Evolutionary conservation across 2,888 invertebrate species (phyloP).

Genomic region (Trachelus troglodyta): DNA sequence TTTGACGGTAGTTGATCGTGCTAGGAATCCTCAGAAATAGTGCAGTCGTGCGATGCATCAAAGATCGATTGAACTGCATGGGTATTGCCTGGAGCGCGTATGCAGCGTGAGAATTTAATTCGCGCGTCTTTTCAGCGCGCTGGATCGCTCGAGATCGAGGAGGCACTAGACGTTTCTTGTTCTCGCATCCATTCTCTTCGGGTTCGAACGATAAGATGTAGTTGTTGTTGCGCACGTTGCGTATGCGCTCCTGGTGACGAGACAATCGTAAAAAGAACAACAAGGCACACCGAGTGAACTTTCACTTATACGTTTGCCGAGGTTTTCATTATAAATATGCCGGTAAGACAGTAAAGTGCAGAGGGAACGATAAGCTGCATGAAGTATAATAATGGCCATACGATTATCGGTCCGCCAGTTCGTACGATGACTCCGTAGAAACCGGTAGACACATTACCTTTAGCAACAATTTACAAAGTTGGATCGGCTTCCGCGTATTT

Average conservation of each 20-base stretch:
- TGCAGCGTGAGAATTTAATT: constrained; percentile 48
- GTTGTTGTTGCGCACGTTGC: background rate
- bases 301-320: constrained; percentile 32
- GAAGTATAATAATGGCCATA: constrained; percentile 37
- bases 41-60: background rate
- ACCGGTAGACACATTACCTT: constrained; percentile 29
- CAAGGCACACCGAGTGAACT: constrained; percentile 38
- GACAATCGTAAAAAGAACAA: constrained; percentile 14
- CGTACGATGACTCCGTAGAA: constrained; percentile 1
- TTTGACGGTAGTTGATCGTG: background rate
- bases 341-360: constrained; percentile 31
- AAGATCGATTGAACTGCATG: background rate
- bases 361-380: constrained; percentile 37
- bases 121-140: constrained; percentile 5
- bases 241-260: constrained; percentile 4
- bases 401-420: constrained; percentile 36
- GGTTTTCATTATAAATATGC: constrained; percentile 39
- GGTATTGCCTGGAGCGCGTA: constrained; percentile 5
- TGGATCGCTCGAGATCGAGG: constrained; percentile 35
- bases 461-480: constrained; percentile 20
- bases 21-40: background rate
- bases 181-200: constrained; percentile 31
- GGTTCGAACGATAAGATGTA: background rate
- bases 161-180: constrained; percentile 9
- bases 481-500: background rate